Percentiles rank a stretch among this genome's conserved stretches.
Conservation (phyloP, 1,140 invertebrate genomes). For the Melanaphis sacchari region DNA sequence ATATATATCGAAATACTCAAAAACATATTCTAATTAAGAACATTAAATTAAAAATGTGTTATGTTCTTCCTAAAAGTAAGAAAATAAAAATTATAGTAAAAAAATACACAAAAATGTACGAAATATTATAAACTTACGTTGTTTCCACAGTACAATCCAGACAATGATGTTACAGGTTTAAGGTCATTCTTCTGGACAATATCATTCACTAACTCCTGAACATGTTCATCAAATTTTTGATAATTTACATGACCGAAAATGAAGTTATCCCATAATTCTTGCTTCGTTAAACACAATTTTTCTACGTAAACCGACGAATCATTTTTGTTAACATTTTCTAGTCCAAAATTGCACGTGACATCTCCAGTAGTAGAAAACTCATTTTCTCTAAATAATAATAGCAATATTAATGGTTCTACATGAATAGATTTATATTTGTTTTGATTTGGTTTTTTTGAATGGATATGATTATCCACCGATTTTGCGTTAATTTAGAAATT, state of each 20-base stretch:
- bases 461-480: not conserved
- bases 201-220: not conserved
- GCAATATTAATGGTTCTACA: not conserved
- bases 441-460: not conserved
- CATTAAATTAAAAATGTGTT: not conserved
- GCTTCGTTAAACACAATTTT: not conserved
- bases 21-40: not conserved
- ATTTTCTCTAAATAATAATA: conserved; percentile 32
- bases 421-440: not conserved
- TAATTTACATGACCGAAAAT: conserved; percentile 42
- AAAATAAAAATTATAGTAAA: not conserved
- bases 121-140: conserved; percentile 13
- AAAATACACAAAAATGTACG: not conserved
- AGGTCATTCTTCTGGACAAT: conserved; percentile 26
- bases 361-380: conserved; percentile 12
- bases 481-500: not conserved
- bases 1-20: not conserved
- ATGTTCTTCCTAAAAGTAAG: not conserved
- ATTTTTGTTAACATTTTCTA: not conserved
- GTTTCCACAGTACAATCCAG: not conserved
- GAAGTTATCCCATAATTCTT: conserved; percentile 23
- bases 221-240: conserved; percentile 14
- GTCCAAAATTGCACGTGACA: conserved; percentile 1
- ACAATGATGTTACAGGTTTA: not conserved
- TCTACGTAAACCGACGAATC: not conserved